These are phyloP conservation scores for Bufotes viridis DNA, from an alignment of 2,797 vertebrate species.

Conservation along the genomic window DNA sequence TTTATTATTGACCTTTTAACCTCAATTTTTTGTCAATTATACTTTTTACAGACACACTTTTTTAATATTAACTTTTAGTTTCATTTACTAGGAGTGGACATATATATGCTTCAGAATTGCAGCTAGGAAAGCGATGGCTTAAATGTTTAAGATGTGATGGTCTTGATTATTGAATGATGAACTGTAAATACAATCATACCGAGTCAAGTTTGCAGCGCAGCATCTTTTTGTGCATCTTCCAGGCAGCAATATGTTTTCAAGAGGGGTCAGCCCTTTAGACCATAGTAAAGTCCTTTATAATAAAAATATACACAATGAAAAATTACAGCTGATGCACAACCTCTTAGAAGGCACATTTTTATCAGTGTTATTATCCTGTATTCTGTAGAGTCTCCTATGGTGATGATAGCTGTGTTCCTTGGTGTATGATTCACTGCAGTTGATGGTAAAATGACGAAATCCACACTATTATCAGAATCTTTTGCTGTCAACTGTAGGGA, in stretches of 20 bases:
- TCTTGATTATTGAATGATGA: background rate
- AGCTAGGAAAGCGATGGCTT: constrained; percentile 9
- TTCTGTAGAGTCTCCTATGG: background rate
- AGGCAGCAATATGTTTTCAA: background rate
- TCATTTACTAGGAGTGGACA: constrained; percentile 1
- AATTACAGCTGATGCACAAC: background rate
- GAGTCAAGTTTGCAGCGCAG: background rate
- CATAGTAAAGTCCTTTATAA: background rate
- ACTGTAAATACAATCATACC: background rate
- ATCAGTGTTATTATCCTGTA: background rate
- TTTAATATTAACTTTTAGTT: background rate
- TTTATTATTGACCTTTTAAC: background rate
- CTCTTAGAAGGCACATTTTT: constrained; percentile 35
- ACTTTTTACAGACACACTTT: background rate
- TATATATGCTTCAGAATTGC: background rate
- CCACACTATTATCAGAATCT: background rate
- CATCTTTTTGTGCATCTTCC: background rate
- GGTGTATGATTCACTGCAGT: background rate
- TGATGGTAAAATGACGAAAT: background rate
- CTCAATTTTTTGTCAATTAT: background rate
- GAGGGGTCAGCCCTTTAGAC: constrained; percentile 9
- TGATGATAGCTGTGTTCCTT: background rate
- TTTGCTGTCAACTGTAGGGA: background rate
- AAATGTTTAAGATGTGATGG: background rate
- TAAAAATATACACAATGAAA: background rate